Evolutionary conservation across 2,797 vertebrate genomes (phyloP).

Genomic region (Tinamus major): DNA sequence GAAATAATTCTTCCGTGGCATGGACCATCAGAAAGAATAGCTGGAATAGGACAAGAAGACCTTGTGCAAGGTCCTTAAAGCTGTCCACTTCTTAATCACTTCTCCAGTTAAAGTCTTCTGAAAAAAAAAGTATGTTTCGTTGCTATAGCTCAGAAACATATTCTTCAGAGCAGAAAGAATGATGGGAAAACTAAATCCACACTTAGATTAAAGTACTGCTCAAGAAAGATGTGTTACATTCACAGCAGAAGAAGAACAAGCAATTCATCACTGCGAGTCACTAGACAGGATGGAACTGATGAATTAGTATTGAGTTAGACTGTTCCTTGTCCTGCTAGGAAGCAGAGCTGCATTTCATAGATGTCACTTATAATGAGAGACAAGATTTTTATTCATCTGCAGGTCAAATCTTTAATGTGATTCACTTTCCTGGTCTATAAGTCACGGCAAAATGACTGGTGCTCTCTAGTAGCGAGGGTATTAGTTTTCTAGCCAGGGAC

Average conservation of each 20-base stretch:
- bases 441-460: neutral
- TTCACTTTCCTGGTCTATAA: constrained; percentile 9
- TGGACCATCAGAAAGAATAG: neutral
- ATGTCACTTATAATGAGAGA: neutral
- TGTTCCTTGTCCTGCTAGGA: neutral
- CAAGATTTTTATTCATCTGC: constrained; percentile 31
- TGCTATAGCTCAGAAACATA: neutral
- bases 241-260: neutral
- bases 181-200: constrained; percentile 40
- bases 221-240: neutral
- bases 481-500: neutral
- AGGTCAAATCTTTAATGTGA: constrained; percentile 22
- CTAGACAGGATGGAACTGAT: constrained; percentile 2
- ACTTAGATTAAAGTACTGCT: constrained; percentile 6
- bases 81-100: neutral
- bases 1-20: neutral
- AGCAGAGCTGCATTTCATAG: constrained; percentile 27
- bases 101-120: neutral
- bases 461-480: neutral
- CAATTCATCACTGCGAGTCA: neutral
- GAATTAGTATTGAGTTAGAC: constrained; percentile 37
- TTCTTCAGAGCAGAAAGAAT: constrained; percentile 6
- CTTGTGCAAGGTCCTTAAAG: neutral
- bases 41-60: neutral
- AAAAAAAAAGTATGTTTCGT: neutral